These are phyloP conservation scores for Sphaerodactylus townsendi DNA, from an alignment of 2,113 vertebrate species.

Conservation along the genomic window DNA sequence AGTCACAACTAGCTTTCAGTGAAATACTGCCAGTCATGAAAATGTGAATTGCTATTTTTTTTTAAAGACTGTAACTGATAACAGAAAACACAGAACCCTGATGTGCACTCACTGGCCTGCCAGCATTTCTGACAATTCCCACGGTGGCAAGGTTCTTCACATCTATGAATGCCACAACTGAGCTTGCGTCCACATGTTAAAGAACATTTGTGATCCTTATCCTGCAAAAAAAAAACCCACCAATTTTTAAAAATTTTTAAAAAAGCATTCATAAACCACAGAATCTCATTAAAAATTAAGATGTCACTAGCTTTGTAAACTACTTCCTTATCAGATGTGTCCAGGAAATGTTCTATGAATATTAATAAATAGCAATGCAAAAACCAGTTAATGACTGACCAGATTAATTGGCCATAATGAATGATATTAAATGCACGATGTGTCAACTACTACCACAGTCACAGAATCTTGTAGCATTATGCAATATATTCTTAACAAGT, in stretches of 20 bases:
- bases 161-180: slow-evolving; percentile 94
- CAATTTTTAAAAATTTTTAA: no score
- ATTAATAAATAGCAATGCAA: background rate
- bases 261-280: background rate
- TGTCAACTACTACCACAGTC: background rate
- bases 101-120: slow-evolving; percentile 89
- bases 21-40: background rate
- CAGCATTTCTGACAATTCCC: slow-evolving; percentile 96
- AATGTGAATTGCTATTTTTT: background rate
- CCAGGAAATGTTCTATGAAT: background rate
- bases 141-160: slow-evolving; percentile 95
- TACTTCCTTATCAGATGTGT: background rate
- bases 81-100: background rate
- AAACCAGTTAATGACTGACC: background rate
- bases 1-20: background rate
- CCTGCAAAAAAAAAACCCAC: slow-evolving; percentile 74
- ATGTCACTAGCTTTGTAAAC: background rate
- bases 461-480: background rate
- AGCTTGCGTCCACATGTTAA: slow-evolving; percentile 96
- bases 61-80: background rate
- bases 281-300: no score
- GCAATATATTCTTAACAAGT: background rate
- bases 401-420: background rate
- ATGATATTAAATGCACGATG: background rate
- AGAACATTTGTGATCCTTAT: slow-evolving; percentile 89